Evolutionary conservation across 2,888 invertebrate species (phyloP), one percentile per base, ranked within the genome.

Genomic region (Luperina nickerlii): DNA sequence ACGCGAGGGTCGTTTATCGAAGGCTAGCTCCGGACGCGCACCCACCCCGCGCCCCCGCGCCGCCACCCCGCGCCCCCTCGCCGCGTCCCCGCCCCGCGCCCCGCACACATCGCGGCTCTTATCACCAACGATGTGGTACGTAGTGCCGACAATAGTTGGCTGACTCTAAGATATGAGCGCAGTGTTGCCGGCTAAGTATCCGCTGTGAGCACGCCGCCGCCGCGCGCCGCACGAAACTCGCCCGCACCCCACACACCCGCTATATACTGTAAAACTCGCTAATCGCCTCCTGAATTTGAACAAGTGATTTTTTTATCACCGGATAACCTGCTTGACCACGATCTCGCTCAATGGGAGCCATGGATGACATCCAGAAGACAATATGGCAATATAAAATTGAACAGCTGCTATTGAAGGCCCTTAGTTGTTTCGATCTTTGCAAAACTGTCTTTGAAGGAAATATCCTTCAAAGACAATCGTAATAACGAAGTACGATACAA

Each of bases 101-200:
- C 71, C 76, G 72, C 5, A 27, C 68, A 72, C 83, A 48, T 66
- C 69, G 66, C 67, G 32, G 24, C 65, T 38, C 69, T 76, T 86
- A 84, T 82, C 85, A 54, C 24, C 73, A 32, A 67, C 60, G 84
- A 67, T 20, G 68, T 42, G 60, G 69, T 76, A 62, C 67, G 38
- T 74, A 67, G 82, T 67, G 62, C 73, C n/a, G 71, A 74, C 70
- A 67, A 86, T 82, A 82, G 82, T 62, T 78, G 74, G 57, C 60
- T 78, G 74, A 51, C 60, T 54, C 42, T 48, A 54, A 78, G 81
- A 83, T 85, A 85, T 66, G 76, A 74, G 70, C 76, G 42, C 60
- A 63, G 38, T 62, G 70, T 70, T 51, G 72, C 62, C 60, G 48
- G 76, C 83, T 73, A 76, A 78, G 79, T 77, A 69, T 69, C 81